Evolutionary conservation across 2,113 vertebrate species (phyloP).

Genomic region (Galemys pyrenaicus): DNA sequence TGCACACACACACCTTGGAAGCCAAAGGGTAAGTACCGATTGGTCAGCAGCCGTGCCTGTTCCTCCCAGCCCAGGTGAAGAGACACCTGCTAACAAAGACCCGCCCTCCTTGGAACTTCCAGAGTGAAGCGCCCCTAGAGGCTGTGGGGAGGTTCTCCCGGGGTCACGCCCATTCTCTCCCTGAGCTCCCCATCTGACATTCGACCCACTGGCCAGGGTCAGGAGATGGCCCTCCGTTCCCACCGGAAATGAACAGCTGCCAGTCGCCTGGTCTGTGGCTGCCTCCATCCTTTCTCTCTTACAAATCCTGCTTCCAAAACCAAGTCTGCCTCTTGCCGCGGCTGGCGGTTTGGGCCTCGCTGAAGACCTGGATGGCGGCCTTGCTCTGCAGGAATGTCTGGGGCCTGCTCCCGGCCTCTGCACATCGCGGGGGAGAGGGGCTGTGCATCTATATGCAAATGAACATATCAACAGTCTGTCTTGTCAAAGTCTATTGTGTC

Average conservation of each 20-base stretch:
- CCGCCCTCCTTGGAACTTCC: neutral
- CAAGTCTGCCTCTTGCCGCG: neutral
- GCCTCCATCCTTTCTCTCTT: neutral
- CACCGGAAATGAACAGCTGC: neutral
- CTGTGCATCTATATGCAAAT: slow-evolving; percentile 60
- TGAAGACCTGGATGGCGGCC: neutral
- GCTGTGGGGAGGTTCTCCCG: too few species aligned
- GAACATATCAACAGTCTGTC: slow-evolving; percentile 63
- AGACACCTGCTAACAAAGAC: neutral
- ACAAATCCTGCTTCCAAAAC: neutral
- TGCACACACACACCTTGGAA: too few species aligned
- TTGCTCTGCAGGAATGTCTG: neutral
- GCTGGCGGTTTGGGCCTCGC: neutral
- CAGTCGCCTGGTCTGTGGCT: neutral
- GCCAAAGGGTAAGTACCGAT: too few species aligned
- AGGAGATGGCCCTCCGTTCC: fast-evolving
- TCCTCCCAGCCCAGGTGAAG: neutral
- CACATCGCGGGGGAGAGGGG: neutral
- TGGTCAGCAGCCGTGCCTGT: too few species aligned
- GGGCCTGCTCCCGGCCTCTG: neutral
- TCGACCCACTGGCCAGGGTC: too few species aligned
- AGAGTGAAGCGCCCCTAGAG: neutral
- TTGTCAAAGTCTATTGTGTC: slow-evolving; percentile 68
- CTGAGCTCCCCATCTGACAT: too few species aligned
- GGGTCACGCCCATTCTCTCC: too few species aligned